phyloP scores from a whole-genome alignment of 2,888 invertebrate species.

The Drosophila ochracea region DNA sequence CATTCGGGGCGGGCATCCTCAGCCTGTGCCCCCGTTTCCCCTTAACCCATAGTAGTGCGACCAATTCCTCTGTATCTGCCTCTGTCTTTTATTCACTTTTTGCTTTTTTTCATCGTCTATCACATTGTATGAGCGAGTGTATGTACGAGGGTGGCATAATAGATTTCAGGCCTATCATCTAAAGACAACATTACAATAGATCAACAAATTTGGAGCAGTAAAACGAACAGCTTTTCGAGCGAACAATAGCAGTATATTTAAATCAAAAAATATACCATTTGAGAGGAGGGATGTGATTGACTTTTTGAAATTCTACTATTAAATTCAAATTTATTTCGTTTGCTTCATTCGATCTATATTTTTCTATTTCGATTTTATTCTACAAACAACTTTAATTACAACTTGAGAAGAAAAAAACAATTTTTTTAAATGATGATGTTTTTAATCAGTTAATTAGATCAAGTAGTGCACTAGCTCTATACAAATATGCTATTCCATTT shows the following conservation, averaged over 20 bases:
- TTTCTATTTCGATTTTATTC: background rate
- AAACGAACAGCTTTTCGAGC: background rate
- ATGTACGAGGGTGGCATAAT: slow-evolving; percentile 35
- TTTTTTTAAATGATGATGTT: background rate
- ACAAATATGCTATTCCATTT: background rate
- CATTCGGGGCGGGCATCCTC: slow-evolving; percentile 60
- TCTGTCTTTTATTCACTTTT: slow-evolving; percentile 20
- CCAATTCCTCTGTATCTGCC: background rate
- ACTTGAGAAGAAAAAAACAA: background rate
- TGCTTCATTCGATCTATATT: background rate
- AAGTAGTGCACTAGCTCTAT: background rate
- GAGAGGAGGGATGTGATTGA: background rate
- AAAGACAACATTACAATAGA: slow-evolving; percentile 1
- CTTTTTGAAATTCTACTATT: too few relatives aligned
- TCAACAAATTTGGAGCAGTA: slow-evolving; percentile 4
- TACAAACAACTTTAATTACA: background rate
- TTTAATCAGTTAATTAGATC: background rate
- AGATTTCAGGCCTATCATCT: slow-evolving; percentile 7
- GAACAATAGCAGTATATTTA: background rate
- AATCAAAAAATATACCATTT: background rate
- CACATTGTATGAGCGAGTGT: slow-evolving; percentile 16
- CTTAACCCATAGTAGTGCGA: background rate
- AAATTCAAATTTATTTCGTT: background rate
- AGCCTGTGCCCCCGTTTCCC: background rate
- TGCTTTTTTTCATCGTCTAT: slow-evolving; percentile 24